These are phyloP conservation scores for Phenacoccus solenopsis DNA, from an alignment of 1,140 invertebrate species.

Conservation along the genomic window DNA sequence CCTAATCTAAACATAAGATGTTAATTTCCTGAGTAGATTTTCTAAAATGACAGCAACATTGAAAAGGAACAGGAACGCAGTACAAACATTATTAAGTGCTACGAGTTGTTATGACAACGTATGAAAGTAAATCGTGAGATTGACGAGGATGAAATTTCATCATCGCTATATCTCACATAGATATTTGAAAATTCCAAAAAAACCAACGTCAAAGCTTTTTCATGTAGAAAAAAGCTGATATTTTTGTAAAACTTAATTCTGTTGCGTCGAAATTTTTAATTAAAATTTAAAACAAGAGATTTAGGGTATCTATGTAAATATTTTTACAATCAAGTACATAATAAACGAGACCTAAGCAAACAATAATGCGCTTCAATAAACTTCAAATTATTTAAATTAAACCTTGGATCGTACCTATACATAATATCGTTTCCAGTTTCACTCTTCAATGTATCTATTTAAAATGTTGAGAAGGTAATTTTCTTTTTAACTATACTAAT, in stretches of 20 bases:
- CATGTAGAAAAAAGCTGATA: neutral
- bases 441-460: neutral
- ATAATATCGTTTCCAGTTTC: neutral
- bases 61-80: neutral
- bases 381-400: neutral
- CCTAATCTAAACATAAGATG: neutral
- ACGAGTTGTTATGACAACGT: neutral
- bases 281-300: too few relatives aligned
- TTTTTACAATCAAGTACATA: too few relatives aligned
- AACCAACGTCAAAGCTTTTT: too few relatives aligned
- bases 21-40: neutral
- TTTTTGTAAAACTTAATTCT: neutral
- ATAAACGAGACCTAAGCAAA: neutral
- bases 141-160: neutral
- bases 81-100: too few relatives aligned
- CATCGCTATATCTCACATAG: too few relatives aligned
- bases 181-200: neutral
- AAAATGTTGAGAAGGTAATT: too few relatives aligned
- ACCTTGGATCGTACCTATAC: neutral
- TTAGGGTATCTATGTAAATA: too few relatives aligned
- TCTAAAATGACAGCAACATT: neutral
- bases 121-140: neutral
- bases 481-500: too few relatives aligned
- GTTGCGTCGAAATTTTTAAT: too few relatives aligned
- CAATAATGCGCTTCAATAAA: neutral